phyloP scores from a whole-genome alignment of 2,113 vertebrate genomes.

The Butorides virescens region DNA sequence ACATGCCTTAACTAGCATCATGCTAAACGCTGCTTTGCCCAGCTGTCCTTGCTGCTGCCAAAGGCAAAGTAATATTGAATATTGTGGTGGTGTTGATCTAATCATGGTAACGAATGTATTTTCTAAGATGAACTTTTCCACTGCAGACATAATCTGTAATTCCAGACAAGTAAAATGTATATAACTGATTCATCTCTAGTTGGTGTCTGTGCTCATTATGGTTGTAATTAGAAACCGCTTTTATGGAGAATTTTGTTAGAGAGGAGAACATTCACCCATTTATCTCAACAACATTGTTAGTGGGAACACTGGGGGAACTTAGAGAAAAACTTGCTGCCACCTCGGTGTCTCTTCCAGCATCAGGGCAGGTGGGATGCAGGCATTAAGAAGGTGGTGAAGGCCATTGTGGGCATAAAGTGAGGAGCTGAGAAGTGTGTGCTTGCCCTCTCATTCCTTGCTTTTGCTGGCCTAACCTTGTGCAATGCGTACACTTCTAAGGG shows the following conservation, averaged over 20 bases:
- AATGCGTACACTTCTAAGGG: neutral
- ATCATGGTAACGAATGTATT: conserved; percentile 19
- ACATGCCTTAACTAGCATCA: conserved; percentile 41
- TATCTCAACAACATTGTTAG: neutral
- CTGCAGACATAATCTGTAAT: neutral
- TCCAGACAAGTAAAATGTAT: neutral
- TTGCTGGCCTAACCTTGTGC: neutral
- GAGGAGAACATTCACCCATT: neutral
- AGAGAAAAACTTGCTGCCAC: neutral
- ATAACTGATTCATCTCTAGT: neutral
- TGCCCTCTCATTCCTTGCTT: neutral
- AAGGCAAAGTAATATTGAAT: conserved; percentile 42
- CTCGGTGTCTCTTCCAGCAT: neutral
- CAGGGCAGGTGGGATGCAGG: neutral
- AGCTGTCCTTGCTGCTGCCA: conserved; percentile 53
- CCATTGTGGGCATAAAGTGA: neutral
- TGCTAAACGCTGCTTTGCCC: conserved; percentile 2
- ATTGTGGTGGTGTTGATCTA: conserved; percentile 29
- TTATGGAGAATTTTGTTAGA: neutral
- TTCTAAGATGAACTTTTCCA: conserved; percentile 26
- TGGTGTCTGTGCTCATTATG: neutral
- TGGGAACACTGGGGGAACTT: neutral
- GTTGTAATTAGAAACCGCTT: neutral
- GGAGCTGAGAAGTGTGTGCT: neutral
- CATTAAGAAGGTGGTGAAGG: neutral